Percentiles rank a stretch among this genome's conserved stretches.
These are phyloP conservation scores for Nyleta sp. DNA, from an alignment of 2,888 invertebrate species.

Conservation along the genomic window DNA sequence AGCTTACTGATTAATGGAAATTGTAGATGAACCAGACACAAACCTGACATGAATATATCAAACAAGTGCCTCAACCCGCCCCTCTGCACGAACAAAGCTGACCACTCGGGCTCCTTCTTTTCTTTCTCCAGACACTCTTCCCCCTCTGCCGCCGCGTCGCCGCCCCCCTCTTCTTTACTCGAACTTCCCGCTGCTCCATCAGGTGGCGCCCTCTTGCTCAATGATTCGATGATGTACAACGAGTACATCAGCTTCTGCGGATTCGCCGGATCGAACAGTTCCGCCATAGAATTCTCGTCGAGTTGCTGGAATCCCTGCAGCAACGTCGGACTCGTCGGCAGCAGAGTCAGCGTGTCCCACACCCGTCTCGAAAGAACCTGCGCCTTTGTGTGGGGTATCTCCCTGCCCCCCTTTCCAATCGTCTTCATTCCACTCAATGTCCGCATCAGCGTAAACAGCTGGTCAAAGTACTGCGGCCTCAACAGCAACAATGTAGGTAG, in stretches of 20 bases:
- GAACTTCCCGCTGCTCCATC: conserved; percentile 60
- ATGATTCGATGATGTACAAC: conserved; percentile 93
- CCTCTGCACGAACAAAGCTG: conserved; percentile 91
- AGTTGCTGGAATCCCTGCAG: conserved; percentile 93
- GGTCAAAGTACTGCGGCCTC: conserved; percentile 94
- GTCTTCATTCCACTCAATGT: conserved; percentile 94
- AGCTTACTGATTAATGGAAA: too few relatives aligned
- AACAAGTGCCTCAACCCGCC: conserved; percentile 95
- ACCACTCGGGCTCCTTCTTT: conserved; percentile 85
- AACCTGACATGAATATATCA: conserved; percentile 92
- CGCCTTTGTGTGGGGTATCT: conserved; percentile 92
- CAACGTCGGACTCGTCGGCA: conserved; percentile 95
- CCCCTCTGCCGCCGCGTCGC: conserved; percentile 60
- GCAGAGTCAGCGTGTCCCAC: conserved; percentile 96
- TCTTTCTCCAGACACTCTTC: conserved; percentile 72
- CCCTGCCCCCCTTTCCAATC: conserved; percentile 87
- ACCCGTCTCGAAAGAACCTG: conserved; percentile 90
- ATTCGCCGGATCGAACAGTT: conserved; percentile 93
- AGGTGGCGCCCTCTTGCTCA: conserved; percentile 82
- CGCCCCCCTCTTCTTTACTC: conserved; percentile 67
- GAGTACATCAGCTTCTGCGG: conserved; percentile 98
- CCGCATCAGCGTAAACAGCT: conserved; percentile 95
- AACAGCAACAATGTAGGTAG: conserved; percentile 93
- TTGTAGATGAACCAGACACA: conserved; percentile 8
- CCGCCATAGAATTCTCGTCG: conserved; percentile 86